Evolutionary conservation across 2,113 vertebrate genomes (phyloP).

Genomic region (Phylloscopus trochiloides): DNA sequence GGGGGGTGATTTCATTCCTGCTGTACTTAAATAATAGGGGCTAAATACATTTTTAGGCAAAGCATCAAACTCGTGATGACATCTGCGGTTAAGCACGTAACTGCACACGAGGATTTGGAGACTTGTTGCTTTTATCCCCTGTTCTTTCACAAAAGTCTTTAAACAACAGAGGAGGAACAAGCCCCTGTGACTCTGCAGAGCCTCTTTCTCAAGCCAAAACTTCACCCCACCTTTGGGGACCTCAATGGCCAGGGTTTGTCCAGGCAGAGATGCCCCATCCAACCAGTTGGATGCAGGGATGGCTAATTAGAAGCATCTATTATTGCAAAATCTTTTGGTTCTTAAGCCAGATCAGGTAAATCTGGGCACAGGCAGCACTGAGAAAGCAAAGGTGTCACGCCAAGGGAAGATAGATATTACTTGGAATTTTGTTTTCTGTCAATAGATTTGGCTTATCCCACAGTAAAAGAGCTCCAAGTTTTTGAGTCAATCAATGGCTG

Average conservation of each 20-base stretch:
- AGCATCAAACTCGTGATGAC: conserved; percentile 31
- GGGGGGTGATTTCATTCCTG: neutral
- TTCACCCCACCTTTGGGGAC: neutral
- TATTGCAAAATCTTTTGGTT: neutral
- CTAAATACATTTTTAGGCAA: conserved; percentile 35
- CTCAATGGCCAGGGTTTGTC: accelerated
- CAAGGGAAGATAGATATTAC: conserved; percentile 6
- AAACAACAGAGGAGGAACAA: neutral
- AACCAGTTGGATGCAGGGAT: neutral
- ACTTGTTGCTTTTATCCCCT: neutral
- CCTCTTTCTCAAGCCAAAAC: neutral
- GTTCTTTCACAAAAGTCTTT: neutral
- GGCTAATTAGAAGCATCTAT: neutral
- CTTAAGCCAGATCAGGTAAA: neutral
- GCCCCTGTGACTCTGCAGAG: neutral
- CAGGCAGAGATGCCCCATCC: neutral
- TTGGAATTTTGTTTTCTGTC: conserved; percentile 56
- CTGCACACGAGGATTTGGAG: neutral
- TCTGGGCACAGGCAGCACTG: accelerated
- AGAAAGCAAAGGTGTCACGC: neutral
- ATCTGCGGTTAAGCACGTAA: conserved; percentile 17
- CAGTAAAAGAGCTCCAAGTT: conserved; percentile 45
- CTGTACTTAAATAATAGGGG: neutral
- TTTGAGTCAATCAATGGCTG: conserved; percentile 55
- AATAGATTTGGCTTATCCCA: conserved; percentile 55